Base-by-base conservation (phyloP, 2,888 invertebrate genomes). In the Pollenia labialis region DNA sequence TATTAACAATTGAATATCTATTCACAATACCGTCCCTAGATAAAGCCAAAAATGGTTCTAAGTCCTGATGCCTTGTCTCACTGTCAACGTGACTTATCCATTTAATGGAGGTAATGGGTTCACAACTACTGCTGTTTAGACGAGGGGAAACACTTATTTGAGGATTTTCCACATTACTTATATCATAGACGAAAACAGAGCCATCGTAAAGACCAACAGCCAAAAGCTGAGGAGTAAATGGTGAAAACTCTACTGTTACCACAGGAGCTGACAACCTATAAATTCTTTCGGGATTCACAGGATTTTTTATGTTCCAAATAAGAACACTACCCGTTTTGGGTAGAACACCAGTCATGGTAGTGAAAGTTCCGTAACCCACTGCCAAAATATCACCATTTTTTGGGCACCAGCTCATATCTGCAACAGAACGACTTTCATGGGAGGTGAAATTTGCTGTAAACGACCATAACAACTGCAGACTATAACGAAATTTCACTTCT, bases 271-370 rank as follows among this genome's bases (percentile, higher is more conserved):
- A 90, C 90, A 96, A 97, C 4, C 92, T 89, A 90, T 96, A 97
- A 8, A 94, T 90, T 85, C 96, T 94, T 91, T 97, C 97, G 0
- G 97, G 97, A 90, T 96, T 95, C 14, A 95, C 95, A 0, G 97
- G 97, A 92, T 97, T 97, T 92, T 97, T 96, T 1, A 96, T 95
- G 90, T 96, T 96, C 97, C 97, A 97, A 81, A 97, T 92, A 89
- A 96, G 95, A 1, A 97, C 94, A 52, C 96, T 90, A 0, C 97
- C 97, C 1, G 92, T 92, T n/a, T 93, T 93, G 0, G 93, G 92
- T 44, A 95, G 95, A 2, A 44, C n/a, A 9, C 80, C 83, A 3
- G 87, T 68, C 2, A 88, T 71, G 0, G 94, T 94, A 0, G 86
- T 50, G 58, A 95, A 95, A 48, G 94, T 94, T 0, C 97, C 97